These are phyloP conservation scores for Apaloderma vittatum DNA, from an alignment of 2,113 vertebrate species.

Conservation along the genomic window DNA sequence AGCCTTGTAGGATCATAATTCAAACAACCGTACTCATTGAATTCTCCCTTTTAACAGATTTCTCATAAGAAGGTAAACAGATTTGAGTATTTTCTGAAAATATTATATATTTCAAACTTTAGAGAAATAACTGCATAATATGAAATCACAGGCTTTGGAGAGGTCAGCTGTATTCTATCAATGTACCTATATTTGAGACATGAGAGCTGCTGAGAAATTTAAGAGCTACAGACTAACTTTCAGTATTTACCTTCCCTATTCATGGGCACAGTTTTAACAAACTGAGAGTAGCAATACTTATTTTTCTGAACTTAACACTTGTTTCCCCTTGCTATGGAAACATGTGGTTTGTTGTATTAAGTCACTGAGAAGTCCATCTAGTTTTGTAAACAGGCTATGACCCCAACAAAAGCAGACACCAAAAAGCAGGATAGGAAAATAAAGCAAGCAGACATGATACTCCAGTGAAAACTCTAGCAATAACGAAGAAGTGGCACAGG, in stretches of 20 bases:
- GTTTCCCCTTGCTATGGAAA: background rate
- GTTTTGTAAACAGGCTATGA: background rate
- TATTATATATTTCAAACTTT: background rate
- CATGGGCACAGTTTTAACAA: background rate
- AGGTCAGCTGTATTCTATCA: background rate
- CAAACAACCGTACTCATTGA: background rate
- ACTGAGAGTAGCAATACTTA: background rate
- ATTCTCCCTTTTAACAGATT: background rate
- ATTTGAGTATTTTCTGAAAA: background rate
- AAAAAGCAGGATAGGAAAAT: background rate
- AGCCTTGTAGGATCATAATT: background rate
- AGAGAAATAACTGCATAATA: background rate
- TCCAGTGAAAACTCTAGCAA: background rate
- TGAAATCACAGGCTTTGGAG: background rate
- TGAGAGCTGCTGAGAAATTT: background rate
- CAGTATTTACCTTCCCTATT: background rate
- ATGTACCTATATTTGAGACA: background rate
- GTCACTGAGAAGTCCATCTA: background rate
- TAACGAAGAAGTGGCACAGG: accelerated
- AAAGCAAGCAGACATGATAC: background rate
- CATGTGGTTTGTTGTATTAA: background rate
- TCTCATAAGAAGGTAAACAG: background rate
- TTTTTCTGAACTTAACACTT: background rate
- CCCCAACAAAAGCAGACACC: background rate
- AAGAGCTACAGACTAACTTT: background rate